Evolutionary conservation across 2,888 invertebrate species (phyloP), one percentile per base, ranked within the genome.

Genomic region (Zele albiditarsus): DNA sequence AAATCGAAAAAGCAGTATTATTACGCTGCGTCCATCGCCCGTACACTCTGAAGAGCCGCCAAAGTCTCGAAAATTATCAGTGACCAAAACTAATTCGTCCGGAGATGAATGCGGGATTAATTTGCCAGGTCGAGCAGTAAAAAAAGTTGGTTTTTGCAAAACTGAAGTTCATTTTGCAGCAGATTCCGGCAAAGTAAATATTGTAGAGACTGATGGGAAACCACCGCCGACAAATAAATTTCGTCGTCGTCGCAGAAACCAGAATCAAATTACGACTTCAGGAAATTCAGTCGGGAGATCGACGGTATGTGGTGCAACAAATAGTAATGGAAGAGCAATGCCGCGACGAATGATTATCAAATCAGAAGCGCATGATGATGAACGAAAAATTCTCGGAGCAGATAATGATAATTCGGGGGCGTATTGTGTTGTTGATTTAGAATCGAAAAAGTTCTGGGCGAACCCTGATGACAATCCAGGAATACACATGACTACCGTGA

Each of bases 161-260:
- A 96, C 96, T 0, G 96, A 96, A 90, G 93, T 96, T 31, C 96
- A 96, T 88, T 96, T 96, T 87, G 94, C 95, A 0, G 94, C 95
- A 20, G 96, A 96, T 86, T 94, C 95, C 1, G 96, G 96, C 0
- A 93, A 93, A 82, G 95, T 96, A 0, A 95, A 96, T 85, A 96
- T 96, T 75, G 96, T 96, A 42, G 95, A 96, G 85, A 96, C 96
- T 0, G 95, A 96, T 88, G 95, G 94, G 78, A 96, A 96, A 87
- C 96, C 96, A 62, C 96, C 96, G 12, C 95, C 96, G 5, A 94
- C 95, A 0, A 94, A 94, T 85, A 94, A 95, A 86, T 95, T 95
- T 86, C 91, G 96, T 78, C 91, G 94, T 83, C 90, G 94, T 80
- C 92, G 94, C 81, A 90, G 92, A 83, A 91, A 91, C 76, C 70